Evolutionary conservation across 2,113 vertebrate species (phyloP), one percentile per base, ranked within the genome.

Genomic region (Hemiprocne comata): DNA sequence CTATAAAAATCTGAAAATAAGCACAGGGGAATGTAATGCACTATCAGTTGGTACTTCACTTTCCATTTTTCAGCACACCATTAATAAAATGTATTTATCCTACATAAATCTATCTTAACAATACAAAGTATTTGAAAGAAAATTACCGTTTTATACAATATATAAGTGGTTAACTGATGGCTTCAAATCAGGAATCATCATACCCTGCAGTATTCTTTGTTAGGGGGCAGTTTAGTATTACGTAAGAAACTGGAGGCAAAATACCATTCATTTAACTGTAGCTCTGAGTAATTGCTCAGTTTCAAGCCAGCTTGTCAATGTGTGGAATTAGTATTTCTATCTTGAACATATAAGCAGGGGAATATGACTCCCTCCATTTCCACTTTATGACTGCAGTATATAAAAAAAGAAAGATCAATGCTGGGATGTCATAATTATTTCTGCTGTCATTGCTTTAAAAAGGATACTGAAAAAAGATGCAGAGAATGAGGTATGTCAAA

Each of bases 1-100:
- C 44, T 64, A 46, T 65, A 78, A 91, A 72, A 75, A 38, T 54
- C 80, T 85, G 77, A 91, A 96, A 91, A 87, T 87, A 94, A 93
- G 88, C 78, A 92, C 28, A 46, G 40, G 25, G 90, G 50, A 92
- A 72, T 62, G 19, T 85, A 94, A 72, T 57, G 61, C 33, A 74
- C 60, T 93, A 53, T 53, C 80, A 71, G 60, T 19, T 84, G 83
- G 57, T 67, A 85, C 42, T 89, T 44, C 16, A 81, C 46, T 87
- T 92, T 25, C 73, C 80, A 89, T 92, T 94, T 89, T 88, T 85
- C 77, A 93, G 66, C 13, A 29, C 11, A 69, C 44, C 20, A 50
- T 76, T 85, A 87, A 54, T 46, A 91, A 92, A 85, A 87, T 4
- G 5, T 62, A 87, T 92, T 91, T 94, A 75, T 53, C 57, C 53